phyloP scores from a whole-genome alignment of 2,797 vertebrate species.

The Fringilla coelebs region DNA sequence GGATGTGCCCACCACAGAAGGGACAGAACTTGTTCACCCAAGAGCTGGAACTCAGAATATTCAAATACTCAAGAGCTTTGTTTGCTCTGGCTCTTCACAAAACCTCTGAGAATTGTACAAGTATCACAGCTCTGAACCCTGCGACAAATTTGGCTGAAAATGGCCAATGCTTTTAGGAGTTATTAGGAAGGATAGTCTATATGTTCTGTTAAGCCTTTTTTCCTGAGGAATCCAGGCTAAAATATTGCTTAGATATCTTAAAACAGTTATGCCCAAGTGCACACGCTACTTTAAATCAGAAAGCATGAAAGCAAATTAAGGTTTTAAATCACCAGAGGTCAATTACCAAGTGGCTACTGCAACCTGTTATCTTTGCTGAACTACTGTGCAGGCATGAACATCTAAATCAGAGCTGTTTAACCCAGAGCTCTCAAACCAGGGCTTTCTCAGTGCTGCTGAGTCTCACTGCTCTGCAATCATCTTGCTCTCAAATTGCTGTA shows the following conservation, averaged over 20 bases:
- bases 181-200: not conserved
- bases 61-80: not conserved
- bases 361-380: conserved; percentile 60
- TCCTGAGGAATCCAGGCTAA: conserved; percentile 21
- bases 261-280: conserved; percentile 41
- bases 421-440: not conserved
- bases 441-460: not conserved
- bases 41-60: not conserved
- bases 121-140: not conserved
- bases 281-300: conserved; percentile 17
- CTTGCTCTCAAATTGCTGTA: not conserved
- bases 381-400: not conserved
- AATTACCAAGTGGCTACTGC: conserved; percentile 42
- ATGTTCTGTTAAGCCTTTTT: conserved; percentile 15
- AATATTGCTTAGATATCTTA: conserved; percentile 27
- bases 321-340: conserved; percentile 56
- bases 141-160: conserved; percentile 21
- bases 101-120: not conserved
- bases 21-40: not conserved
- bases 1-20: not conserved
- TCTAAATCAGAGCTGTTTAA: conserved; percentile 52
- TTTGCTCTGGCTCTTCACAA: not conserved
- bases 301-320: conserved; percentile 50
- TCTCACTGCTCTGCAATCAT: not conserved
- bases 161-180: not conserved